These are phyloP conservation scores for Burhinus oedicnemus DNA, from an alignment of 2,113 vertebrate genomes.

Conservation along the genomic window DNA sequence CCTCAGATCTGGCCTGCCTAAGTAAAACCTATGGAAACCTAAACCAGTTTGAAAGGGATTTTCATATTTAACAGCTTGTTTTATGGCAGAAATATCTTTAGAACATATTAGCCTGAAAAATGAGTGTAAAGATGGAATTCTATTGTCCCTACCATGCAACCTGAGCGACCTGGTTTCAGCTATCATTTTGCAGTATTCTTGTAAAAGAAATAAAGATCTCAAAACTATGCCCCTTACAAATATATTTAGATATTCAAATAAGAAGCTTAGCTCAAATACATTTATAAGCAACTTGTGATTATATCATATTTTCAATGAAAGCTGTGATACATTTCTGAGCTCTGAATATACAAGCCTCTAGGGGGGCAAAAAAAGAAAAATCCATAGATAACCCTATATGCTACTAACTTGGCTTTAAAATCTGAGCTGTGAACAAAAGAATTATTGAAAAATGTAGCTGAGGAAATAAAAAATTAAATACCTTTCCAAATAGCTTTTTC, in stretches of 20 bases:
- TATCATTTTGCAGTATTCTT: background rate
- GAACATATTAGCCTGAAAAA: background rate
- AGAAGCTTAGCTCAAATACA: background rate
- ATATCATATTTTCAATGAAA: background rate
- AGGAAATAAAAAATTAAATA: constrained; percentile 6
- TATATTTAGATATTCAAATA: background rate
- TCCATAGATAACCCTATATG: background rate
- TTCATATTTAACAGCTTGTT: background rate
- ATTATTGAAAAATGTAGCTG: background rate
- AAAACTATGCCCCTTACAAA: background rate
- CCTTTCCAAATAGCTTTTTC: background rate
- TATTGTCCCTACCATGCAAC: background rate
- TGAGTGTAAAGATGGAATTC: background rate
- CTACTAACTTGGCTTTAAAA: background rate
- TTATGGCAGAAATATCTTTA: background rate
- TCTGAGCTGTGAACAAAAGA: background rate
- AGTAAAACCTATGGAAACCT: background rate
- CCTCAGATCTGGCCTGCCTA: background rate
- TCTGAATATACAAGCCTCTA: background rate
- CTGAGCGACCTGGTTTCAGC: background rate
- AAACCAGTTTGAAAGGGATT: background rate
- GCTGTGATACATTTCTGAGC: background rate
- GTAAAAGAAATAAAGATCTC: background rate
- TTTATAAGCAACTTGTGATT: background rate
- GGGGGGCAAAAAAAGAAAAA: background rate